A percentile compares a stretch with the other conserved stretches of the same genome.
Evolutionary conservation across 2,113 vertebrate genomes (phyloP).

Genomic region (Empidonax traillii): DNA sequence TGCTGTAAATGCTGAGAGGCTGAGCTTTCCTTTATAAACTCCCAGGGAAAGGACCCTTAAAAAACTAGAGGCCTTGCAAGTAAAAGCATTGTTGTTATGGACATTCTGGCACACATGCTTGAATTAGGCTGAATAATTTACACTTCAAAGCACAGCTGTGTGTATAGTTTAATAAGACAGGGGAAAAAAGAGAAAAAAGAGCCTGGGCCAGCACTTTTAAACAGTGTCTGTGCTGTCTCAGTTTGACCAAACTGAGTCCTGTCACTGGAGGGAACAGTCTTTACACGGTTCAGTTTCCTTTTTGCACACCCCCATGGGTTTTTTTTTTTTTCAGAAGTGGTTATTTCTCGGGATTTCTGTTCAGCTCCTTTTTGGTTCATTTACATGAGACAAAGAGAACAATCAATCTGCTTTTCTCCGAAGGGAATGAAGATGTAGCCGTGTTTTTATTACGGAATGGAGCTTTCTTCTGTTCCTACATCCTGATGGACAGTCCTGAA

Average conservation of each 20-base stretch:
- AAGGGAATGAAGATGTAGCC: conserved; percentile 88
- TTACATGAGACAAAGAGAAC: not conserved
- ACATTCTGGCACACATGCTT: not conserved
- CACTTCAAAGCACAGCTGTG: conserved; percentile 41
- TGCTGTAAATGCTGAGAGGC: not conserved
- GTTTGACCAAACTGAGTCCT: not conserved
- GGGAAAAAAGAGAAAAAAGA: not conserved
- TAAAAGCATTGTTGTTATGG: conserved; percentile 1
- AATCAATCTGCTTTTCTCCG: not conserved
- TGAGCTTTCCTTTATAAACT: not conserved
- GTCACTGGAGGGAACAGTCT: not conserved
- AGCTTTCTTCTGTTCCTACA: conserved; percentile 92
- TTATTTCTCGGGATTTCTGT: conserved; percentile 55
- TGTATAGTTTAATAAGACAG: not conserved
- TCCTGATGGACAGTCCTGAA: conserved; percentile 87
- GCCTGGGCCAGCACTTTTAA: not conserved
- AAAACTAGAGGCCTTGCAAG: not conserved
- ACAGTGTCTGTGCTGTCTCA: not conserved
- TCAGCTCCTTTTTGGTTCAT: conserved; percentile 1
- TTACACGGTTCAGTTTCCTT: not conserved
- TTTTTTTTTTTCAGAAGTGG: conserved; percentile 41
- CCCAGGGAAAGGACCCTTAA: not conserved
- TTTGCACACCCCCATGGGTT: not conserved
- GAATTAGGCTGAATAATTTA: not conserved
- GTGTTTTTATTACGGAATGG: conserved; percentile 90